These are phyloP conservation scores for Polypedilum pembai DNA, from an alignment of 1,140 invertebrate species.

Conservation along the genomic window DNA sequence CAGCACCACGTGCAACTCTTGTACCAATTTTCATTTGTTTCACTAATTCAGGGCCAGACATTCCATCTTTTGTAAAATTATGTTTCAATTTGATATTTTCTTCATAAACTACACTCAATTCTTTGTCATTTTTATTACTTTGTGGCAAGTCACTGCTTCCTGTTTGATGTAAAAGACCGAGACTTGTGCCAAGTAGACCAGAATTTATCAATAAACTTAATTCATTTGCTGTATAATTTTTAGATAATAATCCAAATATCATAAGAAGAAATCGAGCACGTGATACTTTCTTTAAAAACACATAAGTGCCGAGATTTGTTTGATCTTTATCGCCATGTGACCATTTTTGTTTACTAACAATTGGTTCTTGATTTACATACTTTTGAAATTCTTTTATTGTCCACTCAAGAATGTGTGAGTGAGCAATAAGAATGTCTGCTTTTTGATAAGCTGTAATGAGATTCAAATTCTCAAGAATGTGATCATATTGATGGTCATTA, in stretches of 20 bases:
- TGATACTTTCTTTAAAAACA: slow-evolving; percentile 60
- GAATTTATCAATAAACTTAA: slow-evolving; percentile 77
- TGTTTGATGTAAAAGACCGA: slow-evolving; percentile 74
- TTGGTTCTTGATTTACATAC: slow-evolving; percentile 47
- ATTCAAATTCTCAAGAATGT: slow-evolving; percentile 57
- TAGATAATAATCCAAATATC: slow-evolving; percentile 63
- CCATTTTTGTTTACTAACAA: slow-evolving; percentile 41
- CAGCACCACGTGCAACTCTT: slow-evolving; percentile 77
- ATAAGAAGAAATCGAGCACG: slow-evolving; percentile 70
- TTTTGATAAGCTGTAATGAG: slow-evolving; percentile 70
- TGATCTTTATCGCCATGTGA: slow-evolving; percentile 48
- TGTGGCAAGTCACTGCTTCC: slow-evolving; percentile 51
- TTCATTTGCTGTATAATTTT: slow-evolving; percentile 68
- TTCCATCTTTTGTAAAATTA: slow-evolving; percentile 35
- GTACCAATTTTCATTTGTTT: slow-evolving; percentile 88
- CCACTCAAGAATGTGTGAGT: slow-evolving; percentile 64
- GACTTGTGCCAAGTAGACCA: slow-evolving; percentile 70
- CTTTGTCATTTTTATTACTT: slow-evolving; percentile 41
- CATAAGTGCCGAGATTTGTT: slow-evolving; percentile 64
- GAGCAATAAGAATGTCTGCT: slow-evolving; percentile 61
- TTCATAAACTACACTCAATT: slow-evolving; percentile 55
- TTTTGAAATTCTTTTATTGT: slow-evolving; percentile 58
- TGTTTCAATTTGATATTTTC: slow-evolving; percentile 50
- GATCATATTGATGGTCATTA: slow-evolving; percentile 31
- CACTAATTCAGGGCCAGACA: slow-evolving; percentile 70